Evolutionary conservation across 2,888 invertebrate genomes (phyloP).

Genomic region (Pollenia griseotomentosa): DNA sequence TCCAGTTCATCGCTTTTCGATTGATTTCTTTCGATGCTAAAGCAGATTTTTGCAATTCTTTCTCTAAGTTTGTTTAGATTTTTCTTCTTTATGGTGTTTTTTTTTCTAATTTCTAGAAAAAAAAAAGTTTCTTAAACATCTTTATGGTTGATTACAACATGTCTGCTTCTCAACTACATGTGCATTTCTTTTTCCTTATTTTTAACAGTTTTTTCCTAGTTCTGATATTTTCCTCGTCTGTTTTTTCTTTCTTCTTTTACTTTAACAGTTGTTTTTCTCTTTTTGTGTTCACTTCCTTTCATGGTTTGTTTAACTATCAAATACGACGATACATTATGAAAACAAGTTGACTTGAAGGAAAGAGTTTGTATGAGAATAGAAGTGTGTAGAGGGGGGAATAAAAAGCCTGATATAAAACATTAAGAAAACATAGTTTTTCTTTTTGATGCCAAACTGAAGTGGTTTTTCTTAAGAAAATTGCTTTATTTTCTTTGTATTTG

Average conservation of each 20-base stretch:
- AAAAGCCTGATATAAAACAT: constrained; percentile 46
- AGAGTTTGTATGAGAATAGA: too few species aligned
- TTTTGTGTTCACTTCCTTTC: constrained; percentile 38
- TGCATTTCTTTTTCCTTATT: constrained; percentile 9
- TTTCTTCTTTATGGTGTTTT: not conserved
- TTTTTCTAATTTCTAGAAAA: not conserved
- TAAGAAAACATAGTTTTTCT: constrained; percentile 43
- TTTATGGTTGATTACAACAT: constrained; percentile 65
- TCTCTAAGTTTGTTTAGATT: constrained; percentile 10
- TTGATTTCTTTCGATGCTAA: constrained; percentile 40
- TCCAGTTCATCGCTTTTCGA: constrained; percentile 51
- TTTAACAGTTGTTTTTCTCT: constrained; percentile 12
- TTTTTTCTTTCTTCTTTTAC: not conserved
- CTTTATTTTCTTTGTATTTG: constrained; percentile 22
- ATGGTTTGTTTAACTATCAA: constrained; percentile 67
- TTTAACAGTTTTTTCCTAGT: not conserved
- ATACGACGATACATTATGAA: constrained; percentile 34
- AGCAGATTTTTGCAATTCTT: constrained; percentile 12
- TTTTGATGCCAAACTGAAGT: constrained; percentile 56
- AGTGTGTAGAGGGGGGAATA: not conserved
- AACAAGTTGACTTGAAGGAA: constrained; percentile 9
- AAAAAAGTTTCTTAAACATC: constrained; percentile 46
- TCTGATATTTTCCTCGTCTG: not conserved
- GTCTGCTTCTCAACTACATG: constrained; percentile 50
- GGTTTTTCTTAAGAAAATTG: constrained; percentile 35